Percentiles rank a stretch among this genome's conserved stretches.
phyloP scores from a whole-genome alignment of 53 echinoderm and acorn worm genomes.

The Echinarachnius parma region DNA sequence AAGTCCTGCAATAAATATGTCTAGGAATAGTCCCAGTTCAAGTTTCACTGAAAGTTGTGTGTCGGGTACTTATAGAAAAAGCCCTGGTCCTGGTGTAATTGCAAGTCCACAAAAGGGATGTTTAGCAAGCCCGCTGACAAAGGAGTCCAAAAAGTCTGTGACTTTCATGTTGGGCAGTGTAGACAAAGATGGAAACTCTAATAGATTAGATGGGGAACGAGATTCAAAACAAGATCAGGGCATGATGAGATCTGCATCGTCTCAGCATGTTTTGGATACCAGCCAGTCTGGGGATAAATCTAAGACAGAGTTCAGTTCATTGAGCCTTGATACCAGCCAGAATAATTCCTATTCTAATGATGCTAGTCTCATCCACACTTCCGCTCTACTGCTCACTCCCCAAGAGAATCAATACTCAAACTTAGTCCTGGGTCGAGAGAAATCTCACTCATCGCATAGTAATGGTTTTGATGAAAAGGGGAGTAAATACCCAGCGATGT shows the following conservation, averaged over 20 bases:
- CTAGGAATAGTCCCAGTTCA: neutral
- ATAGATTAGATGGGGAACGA: neutral
- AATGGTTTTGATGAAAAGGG: too few species aligned
- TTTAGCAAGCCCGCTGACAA: slow-evolving; percentile 15
- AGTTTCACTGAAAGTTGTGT: too few species aligned
- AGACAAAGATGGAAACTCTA: neutral
- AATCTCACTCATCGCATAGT: too few species aligned
- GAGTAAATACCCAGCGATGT: too few species aligned
- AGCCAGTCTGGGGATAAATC: neutral
- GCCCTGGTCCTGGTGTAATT: neutral
- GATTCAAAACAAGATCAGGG: neutral
- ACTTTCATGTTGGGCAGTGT: slow-evolving; percentile 24
- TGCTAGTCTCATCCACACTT: slow-evolving; percentile 16
- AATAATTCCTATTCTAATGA: slow-evolving; percentile 37
- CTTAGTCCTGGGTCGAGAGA: slow-evolving; percentile 13
- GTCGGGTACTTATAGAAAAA: too few species aligned
- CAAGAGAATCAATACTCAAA: slow-evolving; percentile 20
- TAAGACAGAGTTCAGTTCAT: neutral
- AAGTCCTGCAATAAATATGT: neutral
- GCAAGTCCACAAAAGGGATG: too few species aligned
- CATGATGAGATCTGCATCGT: too few species aligned
- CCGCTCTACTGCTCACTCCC: slow-evolving; percentile 4
- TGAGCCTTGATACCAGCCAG: slow-evolving; percentile 10
- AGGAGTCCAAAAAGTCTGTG: slow-evolving; percentile 40
- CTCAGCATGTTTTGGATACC: neutral